phyloP scores from a whole-genome alignment of 2,888 invertebrate species.

The Cancer borealis region DNA sequence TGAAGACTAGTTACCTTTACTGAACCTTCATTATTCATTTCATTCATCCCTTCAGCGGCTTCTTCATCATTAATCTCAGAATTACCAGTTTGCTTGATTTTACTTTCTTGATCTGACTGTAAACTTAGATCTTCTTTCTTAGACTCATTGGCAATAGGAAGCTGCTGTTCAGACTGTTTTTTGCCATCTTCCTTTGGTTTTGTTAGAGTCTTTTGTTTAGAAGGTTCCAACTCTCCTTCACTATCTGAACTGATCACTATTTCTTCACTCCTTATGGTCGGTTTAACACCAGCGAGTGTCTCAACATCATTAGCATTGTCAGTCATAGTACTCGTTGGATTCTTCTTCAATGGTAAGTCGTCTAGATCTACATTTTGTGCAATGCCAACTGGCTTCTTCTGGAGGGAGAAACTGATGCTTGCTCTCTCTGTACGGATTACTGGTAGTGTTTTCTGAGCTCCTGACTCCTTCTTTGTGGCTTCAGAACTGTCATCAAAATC shows the following conservation, averaged over 20 bases:
- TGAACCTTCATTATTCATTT: neutral
- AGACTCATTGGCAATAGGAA: neutral
- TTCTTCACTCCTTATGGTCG: slow-evolving; percentile 48
- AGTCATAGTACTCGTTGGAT: neutral
- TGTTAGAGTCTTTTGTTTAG: neutral
- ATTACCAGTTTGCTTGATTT: neutral
- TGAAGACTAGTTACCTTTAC: neutral
- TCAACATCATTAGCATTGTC: neutral
- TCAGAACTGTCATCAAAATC: slow-evolving; percentile 72
- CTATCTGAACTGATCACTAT: slow-evolving; percentile 75
- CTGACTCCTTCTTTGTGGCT: slow-evolving; percentile 46
- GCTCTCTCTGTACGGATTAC: slow-evolving; percentile 50
- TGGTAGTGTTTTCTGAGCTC: neutral
- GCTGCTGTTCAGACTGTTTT: neutral
- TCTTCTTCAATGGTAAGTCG: slow-evolving; percentile 59
- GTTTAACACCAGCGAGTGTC: neutral
- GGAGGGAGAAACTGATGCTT: slow-evolving; percentile 69
- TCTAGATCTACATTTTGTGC: slow-evolving; percentile 61
- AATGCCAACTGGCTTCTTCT: slow-evolving; percentile 61
- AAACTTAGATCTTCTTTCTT: neutral
- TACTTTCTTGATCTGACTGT: neutral
- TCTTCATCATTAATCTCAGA: neutral
- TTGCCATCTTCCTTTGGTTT: neutral
- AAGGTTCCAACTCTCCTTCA: slow-evolving; percentile 53
- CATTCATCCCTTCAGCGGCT: no score